Percentiles rank a stretch among this genome's conserved stretches.
phyloP scores from a whole-genome alignment of 2,113 vertebrate species.

The Melierax canorus region DNA sequence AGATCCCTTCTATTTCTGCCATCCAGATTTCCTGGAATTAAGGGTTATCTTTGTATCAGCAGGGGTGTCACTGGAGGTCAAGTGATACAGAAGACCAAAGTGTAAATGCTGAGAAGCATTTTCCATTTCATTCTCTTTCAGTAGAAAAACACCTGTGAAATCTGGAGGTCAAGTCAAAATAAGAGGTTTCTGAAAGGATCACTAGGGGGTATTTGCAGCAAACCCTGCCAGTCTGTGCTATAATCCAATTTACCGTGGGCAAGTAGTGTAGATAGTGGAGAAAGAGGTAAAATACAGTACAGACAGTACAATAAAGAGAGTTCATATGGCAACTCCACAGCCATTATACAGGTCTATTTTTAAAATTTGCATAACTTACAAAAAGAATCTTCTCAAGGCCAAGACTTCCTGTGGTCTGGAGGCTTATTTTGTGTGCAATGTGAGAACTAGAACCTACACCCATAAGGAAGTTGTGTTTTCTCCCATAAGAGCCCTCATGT shows the following conservation, averaged over 20 bases:
- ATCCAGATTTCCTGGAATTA: background rate
- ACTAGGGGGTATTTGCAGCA: background rate
- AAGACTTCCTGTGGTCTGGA: background rate
- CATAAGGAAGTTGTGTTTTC: background rate
- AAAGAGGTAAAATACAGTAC: background rate
- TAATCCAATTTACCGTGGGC: background rate
- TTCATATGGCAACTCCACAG: background rate
- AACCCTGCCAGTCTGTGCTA: background rate
- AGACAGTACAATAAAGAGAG: background rate
- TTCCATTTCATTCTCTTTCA: background rate
- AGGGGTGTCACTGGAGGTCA: background rate
- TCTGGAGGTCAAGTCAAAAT: background rate
- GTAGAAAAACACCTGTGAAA: background rate
- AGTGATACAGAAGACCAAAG: background rate
- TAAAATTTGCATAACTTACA: background rate
- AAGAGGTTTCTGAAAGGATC: background rate
- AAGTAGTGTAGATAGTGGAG: background rate
- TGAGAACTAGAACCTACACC: background rate
- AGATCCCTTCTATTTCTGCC: background rate
- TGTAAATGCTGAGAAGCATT: background rate
- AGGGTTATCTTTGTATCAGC: background rate
- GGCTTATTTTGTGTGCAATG: background rate
- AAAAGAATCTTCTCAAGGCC: background rate
- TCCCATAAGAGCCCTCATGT: background rate
- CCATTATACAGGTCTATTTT: background rate